These are phyloP conservation scores for Natrix natrix DNA, from an alignment of 2,797 vertebrate species.

Conservation along the genomic window DNA sequence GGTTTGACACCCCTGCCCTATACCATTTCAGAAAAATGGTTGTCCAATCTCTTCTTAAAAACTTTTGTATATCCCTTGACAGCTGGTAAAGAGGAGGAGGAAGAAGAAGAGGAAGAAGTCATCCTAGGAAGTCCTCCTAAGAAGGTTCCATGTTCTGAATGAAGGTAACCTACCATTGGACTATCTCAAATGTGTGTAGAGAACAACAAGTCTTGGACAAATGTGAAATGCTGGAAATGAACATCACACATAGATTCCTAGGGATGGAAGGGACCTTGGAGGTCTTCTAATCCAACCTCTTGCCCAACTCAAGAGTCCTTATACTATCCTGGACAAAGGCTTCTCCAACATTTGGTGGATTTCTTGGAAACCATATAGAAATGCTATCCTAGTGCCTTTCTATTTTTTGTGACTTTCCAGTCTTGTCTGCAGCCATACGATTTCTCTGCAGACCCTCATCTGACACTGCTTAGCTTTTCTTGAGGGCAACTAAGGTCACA, in stretches of 20 bases:
- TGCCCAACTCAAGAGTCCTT: background rate
- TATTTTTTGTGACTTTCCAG: background rate
- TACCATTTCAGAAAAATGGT: no score
- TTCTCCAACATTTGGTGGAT: background rate
- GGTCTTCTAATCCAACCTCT: background rate
- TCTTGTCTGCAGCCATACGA: background rate
- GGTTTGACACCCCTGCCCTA: no score
- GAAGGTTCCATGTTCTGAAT: slow-evolving; percentile 53
- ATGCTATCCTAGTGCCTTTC: background rate
- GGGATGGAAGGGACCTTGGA: background rate
- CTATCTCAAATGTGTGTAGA: slow-evolving; percentile 33
- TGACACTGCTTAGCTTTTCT: background rate
- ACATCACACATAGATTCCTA: background rate
- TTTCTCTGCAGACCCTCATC: background rate
- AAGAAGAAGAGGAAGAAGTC: accelerated
- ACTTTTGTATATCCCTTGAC: background rate
- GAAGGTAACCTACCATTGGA: slow-evolving; percentile 59
- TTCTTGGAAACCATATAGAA: background rate
- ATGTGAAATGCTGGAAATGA: background rate
- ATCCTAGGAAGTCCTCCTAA: slow-evolving; percentile 56
- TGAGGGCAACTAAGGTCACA: background rate
- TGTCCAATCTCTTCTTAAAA: no score
- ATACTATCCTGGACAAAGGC: background rate
- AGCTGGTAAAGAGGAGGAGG: background rate
- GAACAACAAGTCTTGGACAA: background rate